A percentile compares a stretch with the other conserved stretches of the same genome.
phyloP scores from a whole-genome alignment of 1,140 invertebrate genomes.

The Helicoverpa armigera region DNA sequence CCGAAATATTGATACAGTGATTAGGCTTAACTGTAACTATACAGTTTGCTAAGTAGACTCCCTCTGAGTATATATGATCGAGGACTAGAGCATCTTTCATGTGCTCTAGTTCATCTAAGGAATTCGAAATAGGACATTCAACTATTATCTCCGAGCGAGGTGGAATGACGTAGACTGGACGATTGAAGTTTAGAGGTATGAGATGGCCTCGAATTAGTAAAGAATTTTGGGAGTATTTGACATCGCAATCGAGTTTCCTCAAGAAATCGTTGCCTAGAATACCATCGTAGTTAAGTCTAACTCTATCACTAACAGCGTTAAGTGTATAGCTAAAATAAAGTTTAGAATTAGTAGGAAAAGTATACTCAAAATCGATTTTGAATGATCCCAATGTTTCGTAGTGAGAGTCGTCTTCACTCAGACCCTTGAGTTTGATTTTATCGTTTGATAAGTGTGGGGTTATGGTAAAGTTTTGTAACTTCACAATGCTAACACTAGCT shows the following conservation, averaged over 20 bases:
- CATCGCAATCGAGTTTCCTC: not conserved
- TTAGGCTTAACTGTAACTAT: conserved; percentile 1
- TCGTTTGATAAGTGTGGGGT: not conserved
- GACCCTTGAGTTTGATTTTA: not conserved
- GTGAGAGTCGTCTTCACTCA: too few relatives aligned
- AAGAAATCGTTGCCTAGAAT: not conserved
- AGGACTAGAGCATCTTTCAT: conserved; percentile 1
- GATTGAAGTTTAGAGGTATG: too few relatives aligned
- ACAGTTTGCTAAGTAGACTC: conserved; percentile 14
- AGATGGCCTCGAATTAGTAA: not conserved
- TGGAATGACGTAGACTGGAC: too few relatives aligned
- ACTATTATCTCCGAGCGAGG: not conserved
- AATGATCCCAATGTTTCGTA: conserved; percentile 4
- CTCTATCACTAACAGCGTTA: not conserved
- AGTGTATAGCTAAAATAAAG: conserved; percentile 11
- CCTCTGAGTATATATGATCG: not conserved
- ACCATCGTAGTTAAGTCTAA: not conserved
- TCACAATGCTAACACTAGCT: conserved; percentile 11
- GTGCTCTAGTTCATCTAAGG: not conserved
- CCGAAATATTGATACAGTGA: not conserved
- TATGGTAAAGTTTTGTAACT: not conserved
- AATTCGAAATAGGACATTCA: conserved; percentile 6
- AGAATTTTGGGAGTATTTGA: not conserved
- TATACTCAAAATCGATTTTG: not conserved
- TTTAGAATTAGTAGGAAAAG: not conserved